phyloP scores from a whole-genome alignment of 2,888 invertebrate genomes.

The Theristus sp. region DNA sequence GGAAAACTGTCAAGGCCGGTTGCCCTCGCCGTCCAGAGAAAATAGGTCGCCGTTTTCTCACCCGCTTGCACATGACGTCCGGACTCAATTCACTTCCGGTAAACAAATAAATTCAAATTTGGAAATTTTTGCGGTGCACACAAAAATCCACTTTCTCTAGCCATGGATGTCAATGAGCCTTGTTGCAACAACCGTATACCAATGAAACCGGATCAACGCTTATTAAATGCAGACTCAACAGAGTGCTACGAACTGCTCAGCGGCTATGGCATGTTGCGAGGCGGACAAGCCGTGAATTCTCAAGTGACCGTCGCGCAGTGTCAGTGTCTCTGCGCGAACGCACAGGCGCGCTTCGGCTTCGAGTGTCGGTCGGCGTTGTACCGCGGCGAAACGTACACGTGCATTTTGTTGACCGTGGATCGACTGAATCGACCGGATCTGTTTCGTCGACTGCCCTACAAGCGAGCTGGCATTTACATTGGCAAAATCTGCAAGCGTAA shows the following conservation, averaged over 20 bases:
- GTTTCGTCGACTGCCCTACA: neutral
- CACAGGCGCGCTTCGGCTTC: neutral
- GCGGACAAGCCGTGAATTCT: neutral
- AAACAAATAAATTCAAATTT: no score
- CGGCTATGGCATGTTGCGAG: neutral
- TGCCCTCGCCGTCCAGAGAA: no score
- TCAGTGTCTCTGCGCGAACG: neutral
- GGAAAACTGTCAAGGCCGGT: neutral
- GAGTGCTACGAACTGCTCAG: neutral
- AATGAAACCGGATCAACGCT: no score
- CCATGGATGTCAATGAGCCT: no score
- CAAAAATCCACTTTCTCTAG: no score
- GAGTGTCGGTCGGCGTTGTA: neutral
- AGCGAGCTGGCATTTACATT: neutral
- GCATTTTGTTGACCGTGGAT: neutral
- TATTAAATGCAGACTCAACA: no score
- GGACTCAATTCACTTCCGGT: no score
- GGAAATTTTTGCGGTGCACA: no score
- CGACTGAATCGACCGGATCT: neutral
- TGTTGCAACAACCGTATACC: no score
- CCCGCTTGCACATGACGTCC: no score
- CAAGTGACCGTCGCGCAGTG: neutral
- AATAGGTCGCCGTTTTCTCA: no score
- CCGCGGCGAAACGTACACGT: no score
- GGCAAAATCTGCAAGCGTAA: neutral